Base-by-base conservation (phyloP, 2,797 vertebrate species). In the Pristis pectinata region DNA sequence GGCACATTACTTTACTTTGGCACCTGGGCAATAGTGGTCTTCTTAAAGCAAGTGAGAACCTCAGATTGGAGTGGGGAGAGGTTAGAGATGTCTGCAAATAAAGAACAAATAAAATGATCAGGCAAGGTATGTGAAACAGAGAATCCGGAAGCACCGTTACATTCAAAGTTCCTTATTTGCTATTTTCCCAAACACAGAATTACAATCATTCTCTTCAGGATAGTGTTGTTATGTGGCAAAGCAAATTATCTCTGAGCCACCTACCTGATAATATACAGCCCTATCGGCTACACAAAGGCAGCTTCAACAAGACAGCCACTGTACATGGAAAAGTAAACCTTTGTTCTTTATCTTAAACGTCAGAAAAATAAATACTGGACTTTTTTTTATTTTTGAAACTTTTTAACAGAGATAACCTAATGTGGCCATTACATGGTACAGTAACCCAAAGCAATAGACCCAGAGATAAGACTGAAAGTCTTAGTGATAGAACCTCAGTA, bases 341-440 rank as follows among this genome's bases (percentile, higher is more conserved):
- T 87, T 92, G 89, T 24, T 92, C 89, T 70, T 67, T 92, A 92
- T 92, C 89, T 92, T 92, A 70, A 70, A 9, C 27, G 89, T 70
- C n/a, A 70, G n/a, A 70, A 92, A 87, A 92, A 70, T 70, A 70
- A 92, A 70, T 70, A 37, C 37, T 61, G 92, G 89, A 67, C n/a
- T 22, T 92, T 41, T 70, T n/a, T 92, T 41, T 70, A 34, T 92
- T 41, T 64, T 44, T 27, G 59, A 13, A 59, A 59, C 10, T 56
- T 85, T 85, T 34, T 56, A 30, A 59, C 83, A 87, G 24, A 85
- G 82, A 87, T 87, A 87, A 34, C 41, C 17, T 44, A 82, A 82
- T 19, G 44, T 82, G 79, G 79, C 7, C 41, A 2, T 82, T 44
- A 82, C 24, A 49, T 41, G 0, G 22, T 37, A 27, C 41, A 82